Percentiles rank a stretch among this genome's conserved stretches.
Conservation (phyloP, 2,797 vertebrate species). For the Danio kyathit region DNA sequence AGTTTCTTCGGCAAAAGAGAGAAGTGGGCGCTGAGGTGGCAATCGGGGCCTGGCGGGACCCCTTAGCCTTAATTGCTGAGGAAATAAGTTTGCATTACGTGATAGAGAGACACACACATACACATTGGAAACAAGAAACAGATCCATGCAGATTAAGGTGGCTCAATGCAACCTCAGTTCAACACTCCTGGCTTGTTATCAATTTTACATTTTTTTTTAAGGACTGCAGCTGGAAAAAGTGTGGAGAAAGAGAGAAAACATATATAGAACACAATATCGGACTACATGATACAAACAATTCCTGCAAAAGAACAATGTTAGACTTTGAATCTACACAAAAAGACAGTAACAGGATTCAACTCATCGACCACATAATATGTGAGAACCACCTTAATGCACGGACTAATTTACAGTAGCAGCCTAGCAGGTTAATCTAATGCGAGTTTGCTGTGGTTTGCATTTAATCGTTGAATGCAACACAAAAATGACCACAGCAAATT, state of each 20-base stretch:
- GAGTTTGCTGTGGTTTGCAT: constrained; percentile 74
- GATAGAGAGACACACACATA: constrained; percentile 99
- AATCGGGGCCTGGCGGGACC: constrained; percentile 95
- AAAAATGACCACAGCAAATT: constrained; percentile 70
- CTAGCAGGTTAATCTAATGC: constrained; percentile 38
- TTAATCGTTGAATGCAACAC: constrained; percentile 7
- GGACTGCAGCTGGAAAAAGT: not conserved
- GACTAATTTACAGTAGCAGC: constrained; percentile 57
- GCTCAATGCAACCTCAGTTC: constrained; percentile 71
- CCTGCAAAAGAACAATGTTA: constrained; percentile 47
- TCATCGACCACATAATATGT: not conserved
- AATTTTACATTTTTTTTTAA: constrained; percentile 12
- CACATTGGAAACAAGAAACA: constrained; percentile 91
- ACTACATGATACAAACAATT: constrained; percentile 23
- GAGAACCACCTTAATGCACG: constrained; percentile 85
- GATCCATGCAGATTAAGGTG: constrained; percentile 88
- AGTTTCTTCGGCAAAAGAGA: constrained; percentile 97
- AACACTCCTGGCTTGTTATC: constrained; percentile 26
- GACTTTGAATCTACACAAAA: not conserved
- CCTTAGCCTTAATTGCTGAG: constrained; percentile 98
- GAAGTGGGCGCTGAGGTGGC: constrained; percentile 93
- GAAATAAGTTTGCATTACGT: constrained; percentile 97
- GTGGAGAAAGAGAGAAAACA: not conserved
- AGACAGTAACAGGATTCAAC: not conserved
- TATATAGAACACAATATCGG: not conserved